Evolutionary conservation across 2,888 invertebrate genomes (phyloP), one percentile per base, ranked within the genome.

Genomic region (Papilio protenor): DNA sequence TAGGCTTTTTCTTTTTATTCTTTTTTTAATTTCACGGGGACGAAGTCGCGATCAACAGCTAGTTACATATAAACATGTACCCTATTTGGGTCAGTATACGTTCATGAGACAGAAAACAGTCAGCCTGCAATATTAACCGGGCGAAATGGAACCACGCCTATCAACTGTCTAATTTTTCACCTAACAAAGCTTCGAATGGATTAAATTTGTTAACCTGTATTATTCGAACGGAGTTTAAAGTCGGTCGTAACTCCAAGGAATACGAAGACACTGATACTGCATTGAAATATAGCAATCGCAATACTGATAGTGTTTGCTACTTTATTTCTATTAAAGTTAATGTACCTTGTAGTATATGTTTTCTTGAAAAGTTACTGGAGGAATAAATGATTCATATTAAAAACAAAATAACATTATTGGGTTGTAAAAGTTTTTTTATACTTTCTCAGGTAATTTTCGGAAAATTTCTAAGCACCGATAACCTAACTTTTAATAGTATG

Each of bases 91-190:
- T 64, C 64, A 64, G 27, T 64, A 49, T n/a, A 21, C 27, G 27
- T 49, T 75, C 59, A 59, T 64, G 61, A 52, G 47, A 21, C 52
- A 71, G 40, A 45, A n/a, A 49, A 72, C 70, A 23, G 57, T 8
- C 59, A 33, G 59, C 49, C 57, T 69, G 55, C 75, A 75, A 74
- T 75, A 77, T 64, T 75, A 69, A 78, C 33, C 57, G 73, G 64
- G 55, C 61, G 77, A 40, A 70, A 21, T 77, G 74, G 70, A 76
- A 71, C 27, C 76, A 66, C 76, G 73, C 69, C 73, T 52, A 73
- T 77, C 77, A 69, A 21, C 69, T 73, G 77, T 77, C 77, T 59
- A 73, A 77, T 79, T 76, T 77, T 74, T 75, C 59, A 61, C 40
- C 27, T 69, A 59, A 71, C 61, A 61, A 75, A 61, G 73, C 47